phyloP scores from a whole-genome alignment of 2,113 vertebrate genomes.

The Poicephalus gulielmi region DNA sequence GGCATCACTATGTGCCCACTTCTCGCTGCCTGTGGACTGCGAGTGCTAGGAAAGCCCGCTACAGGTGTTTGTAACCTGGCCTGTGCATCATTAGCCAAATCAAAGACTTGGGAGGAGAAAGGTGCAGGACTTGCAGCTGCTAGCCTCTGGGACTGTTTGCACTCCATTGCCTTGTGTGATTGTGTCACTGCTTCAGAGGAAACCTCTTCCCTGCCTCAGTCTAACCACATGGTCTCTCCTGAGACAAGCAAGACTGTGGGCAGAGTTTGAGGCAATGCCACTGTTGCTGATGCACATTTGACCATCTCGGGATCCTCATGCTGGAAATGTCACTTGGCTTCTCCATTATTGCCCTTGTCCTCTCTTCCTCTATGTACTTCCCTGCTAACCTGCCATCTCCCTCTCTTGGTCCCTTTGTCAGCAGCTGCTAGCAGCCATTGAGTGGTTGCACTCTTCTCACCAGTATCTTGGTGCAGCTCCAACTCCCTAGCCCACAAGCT shows the following conservation, averaged over 20 bases:
- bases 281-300: neutral
- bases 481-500: neutral
- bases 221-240: neutral
- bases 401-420: neutral
- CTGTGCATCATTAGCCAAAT: neutral
- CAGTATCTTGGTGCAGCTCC: neutral
- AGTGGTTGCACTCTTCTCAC: neutral
- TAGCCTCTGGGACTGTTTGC: neutral
- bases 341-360: neutral
- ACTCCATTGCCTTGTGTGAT: neutral
- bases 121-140: neutral
- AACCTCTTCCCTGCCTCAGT: neutral
- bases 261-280: neutral
- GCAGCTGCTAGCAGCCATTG: neutral
- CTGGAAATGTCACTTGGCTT: neutral
- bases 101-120: neutral
- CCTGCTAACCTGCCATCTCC: neutral
- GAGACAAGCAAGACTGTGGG: neutral
- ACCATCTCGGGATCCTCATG: neutral
- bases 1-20: neutral
- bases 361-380: neutral
- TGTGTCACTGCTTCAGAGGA: neutral
- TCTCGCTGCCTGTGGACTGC: neutral
- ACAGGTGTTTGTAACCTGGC: neutral
- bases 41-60: rapidly evolving